These are phyloP conservation scores for Adelphocoris suturalis DNA, from an alignment of 2,888 invertebrate genomes.

Conservation along the genomic window DNA sequence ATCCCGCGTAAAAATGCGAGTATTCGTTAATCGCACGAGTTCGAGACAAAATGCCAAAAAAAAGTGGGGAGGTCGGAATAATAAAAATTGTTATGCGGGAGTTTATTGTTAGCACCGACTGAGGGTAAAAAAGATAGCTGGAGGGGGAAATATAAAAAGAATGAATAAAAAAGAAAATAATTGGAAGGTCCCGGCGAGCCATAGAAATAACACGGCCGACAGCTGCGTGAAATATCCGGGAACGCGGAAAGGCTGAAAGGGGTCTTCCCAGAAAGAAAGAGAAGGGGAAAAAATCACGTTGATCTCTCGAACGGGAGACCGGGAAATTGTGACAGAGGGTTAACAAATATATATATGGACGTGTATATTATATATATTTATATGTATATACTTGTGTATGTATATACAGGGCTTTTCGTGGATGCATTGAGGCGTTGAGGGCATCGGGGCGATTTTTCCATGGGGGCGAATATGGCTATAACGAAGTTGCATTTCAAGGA, in stretches of 20 bases:
- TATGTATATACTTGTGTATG: too few species aligned
- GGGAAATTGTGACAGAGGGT: not conserved
- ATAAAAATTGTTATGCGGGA: conserved; percentile 25
- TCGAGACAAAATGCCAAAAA: too few species aligned
- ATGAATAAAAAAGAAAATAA: not conserved
- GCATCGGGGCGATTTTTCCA: not conserved
- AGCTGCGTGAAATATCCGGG: not conserved
- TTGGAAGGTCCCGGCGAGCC: not conserved
- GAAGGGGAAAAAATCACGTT: not conserved
- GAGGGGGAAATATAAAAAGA: too few species aligned
- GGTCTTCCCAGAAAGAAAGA: not conserved
- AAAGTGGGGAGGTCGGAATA: not conserved
- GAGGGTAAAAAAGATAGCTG: too few species aligned
- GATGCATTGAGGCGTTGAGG: not conserved
- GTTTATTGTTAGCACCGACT: not conserved
- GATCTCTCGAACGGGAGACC: not conserved
- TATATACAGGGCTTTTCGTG: not conserved
- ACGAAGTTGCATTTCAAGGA: not conserved
- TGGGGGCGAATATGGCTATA: not conserved
- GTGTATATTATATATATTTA: too few species aligned
- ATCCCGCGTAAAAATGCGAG: too few species aligned
- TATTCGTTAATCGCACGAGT: too few species aligned
- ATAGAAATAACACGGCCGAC: not conserved
- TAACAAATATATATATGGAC: not conserved
- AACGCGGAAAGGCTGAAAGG: not conserved